phyloP scores from a whole-genome alignment of 2,888 invertebrate genomes.

The Cantharis nigra region DNA sequence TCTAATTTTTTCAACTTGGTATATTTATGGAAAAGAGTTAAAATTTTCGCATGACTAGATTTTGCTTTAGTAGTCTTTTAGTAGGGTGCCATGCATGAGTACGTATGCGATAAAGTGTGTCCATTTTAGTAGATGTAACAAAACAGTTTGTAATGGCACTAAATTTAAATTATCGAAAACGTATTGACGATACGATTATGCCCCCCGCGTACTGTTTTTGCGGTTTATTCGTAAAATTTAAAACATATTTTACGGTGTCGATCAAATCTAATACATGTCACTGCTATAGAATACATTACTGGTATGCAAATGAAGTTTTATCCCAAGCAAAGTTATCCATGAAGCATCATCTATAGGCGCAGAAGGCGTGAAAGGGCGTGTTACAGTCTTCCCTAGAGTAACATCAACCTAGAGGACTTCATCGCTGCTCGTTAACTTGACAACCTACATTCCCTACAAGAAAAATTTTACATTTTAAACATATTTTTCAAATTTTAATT shows the following conservation, averaged over 20 bases:
- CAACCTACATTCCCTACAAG: constrained; percentile 23
- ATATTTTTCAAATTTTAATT: neutral
- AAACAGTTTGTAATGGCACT: neutral
- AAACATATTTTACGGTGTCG: constrained; percentile 19
- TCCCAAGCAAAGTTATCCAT: constrained; percentile 28
- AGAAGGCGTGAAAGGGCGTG: constrained; percentile 32
- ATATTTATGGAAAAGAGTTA: neutral
- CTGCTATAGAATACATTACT: constrained; percentile 26
- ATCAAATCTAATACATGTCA: constrained; percentile 28
- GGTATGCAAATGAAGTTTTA: constrained; percentile 31
- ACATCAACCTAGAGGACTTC: constrained; percentile 41
- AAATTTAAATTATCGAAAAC: neutral
- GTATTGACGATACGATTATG: neutral
- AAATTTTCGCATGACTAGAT: neutral
- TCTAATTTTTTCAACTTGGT: neutral
- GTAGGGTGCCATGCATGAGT: neutral
- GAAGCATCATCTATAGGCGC: constrained; percentile 30
- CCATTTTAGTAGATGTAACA: neutral
- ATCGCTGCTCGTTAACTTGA: constrained; percentile 40
- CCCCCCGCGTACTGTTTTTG: too few relatives aligned
- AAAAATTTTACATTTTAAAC: constrained; percentile 3
- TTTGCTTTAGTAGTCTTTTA: neutral
- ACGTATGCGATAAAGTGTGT: neutral
- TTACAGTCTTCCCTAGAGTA: constrained; percentile 35
- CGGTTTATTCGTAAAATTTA: constrained; percentile 20